Evolutionary conservation across 2,888 invertebrate species (phyloP), one percentile per base, ranked within the genome.

Genomic region (Allygus modestus): DNA sequence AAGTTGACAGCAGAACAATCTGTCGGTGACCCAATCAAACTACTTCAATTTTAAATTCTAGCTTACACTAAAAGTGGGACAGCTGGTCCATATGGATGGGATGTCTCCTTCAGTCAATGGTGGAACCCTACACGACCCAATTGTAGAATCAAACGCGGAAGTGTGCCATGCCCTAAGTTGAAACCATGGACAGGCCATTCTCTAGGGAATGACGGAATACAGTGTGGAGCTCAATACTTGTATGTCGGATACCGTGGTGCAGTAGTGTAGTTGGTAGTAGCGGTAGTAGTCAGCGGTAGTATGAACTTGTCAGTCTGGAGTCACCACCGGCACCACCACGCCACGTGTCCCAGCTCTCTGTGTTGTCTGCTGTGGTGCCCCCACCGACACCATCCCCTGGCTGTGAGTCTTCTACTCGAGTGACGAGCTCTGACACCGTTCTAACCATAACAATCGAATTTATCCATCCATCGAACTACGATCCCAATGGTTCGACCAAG

Each of bases 301-400:
- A 58, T 58, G 58, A 58, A 15, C 20, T 23, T 58, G 58, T 58
- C 58, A 28, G 31, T 28, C 17, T 31, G 28, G 71, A 41, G 20
- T 41, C 41, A 73, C 26, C 77, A 77, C 51, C 77, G n/a, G 17
- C 77, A 28, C 31, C 77, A 51, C 51, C 77, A 77, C 51, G 17
- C 1, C 23, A 11, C 51, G 4, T 77, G 77, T 17, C 77, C 43
- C 7, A 41, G 41, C 77, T 77, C 77, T 4, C 41, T 41, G 23
- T 77, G 77, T 28, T 77, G 77, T 77, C 46, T 77, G 7, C 77
- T 77, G 77, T 77, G 77, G 77, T 77, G 77, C 20, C 77, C 77
- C 11, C 77, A 77, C 31, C 77, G 77, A 1, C 46, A 43, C 51
- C 71, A 65, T 15, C 28, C 65, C 65, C 41, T 73, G 15, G 43